Conservation (phyloP, 2,888 invertebrate genomes). For the Orchestes rusci region DNA sequence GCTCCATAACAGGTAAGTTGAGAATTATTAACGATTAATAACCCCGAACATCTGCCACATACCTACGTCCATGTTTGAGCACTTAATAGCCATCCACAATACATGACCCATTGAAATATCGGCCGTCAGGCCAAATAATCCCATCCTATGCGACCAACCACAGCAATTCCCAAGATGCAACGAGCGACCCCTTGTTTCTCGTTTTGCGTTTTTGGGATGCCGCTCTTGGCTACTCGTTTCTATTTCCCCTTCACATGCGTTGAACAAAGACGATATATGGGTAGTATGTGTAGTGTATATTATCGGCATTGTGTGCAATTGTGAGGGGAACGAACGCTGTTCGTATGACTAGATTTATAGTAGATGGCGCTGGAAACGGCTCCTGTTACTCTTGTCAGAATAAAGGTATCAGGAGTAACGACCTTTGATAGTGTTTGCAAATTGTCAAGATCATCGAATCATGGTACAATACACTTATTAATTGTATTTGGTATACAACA, state of each 20-base stretch:
- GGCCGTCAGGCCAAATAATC: slow-evolving; percentile 24
- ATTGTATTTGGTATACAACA: no score
- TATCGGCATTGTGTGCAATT: no score
- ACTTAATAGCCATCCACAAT: slow-evolving; percentile 19
- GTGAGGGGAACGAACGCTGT: slow-evolving; percentile 20
- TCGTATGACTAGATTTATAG: slow-evolving; percentile 11
- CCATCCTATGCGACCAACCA: slow-evolving; percentile 16
- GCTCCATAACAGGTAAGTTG: neutral
- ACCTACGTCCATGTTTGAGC: slow-evolving; percentile 21
- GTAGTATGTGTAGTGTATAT: no score
- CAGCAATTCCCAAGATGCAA: slow-evolving; percentile 13
- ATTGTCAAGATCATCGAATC: no score
- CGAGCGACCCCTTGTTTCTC: slow-evolving; percentile 17
- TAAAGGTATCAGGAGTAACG: slow-evolving; percentile 10
- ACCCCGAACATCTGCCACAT: slow-evolving; percentile 14
- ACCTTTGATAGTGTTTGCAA: no score
- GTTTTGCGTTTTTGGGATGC: slow-evolving; percentile 10
- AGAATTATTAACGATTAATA: slow-evolving; percentile 3
- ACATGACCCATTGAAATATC: slow-evolving; percentile 24
- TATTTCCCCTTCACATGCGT: no score
- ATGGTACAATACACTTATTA: no score
- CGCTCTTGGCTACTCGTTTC: no score
- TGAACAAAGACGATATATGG: no score
- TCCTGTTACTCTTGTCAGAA: neutral
- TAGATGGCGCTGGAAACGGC: slow-evolving; percentile 16